phyloP scores from a whole-genome alignment of 2,888 invertebrate species.

The Clanis bilineata region DNA sequence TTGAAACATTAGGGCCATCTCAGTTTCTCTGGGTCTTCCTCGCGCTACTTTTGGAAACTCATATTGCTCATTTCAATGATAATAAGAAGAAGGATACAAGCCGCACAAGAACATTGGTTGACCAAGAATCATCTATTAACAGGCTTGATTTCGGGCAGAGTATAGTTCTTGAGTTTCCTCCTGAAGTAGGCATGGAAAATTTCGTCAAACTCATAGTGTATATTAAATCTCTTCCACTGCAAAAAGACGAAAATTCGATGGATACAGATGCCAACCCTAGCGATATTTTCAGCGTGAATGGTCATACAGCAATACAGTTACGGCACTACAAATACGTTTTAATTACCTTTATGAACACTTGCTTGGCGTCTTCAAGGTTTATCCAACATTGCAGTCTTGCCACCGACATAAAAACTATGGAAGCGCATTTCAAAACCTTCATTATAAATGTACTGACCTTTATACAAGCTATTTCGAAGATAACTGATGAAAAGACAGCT shows the following conservation, averaged over 20 bases:
- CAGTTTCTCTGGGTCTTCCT: conserved; percentile 88
- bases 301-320: conserved; percentile 87
- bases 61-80: conserved; percentile 82
- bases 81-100: conserved; percentile 63
- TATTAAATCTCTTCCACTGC: conserved; percentile 85
- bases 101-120: conserved; percentile 53
- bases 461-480: conserved; percentile 85
- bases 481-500: conserved; percentile 83
- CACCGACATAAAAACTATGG: conserved; percentile 74
- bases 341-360: conserved; percentile 87
- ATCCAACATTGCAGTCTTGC: conserved; percentile 84
- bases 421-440: conserved; percentile 85
- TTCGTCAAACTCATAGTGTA: conserved; percentile 86
- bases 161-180: conserved; percentile 85
- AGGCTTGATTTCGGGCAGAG: conserved; percentile 86
- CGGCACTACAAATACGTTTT: conserved; percentile 92
- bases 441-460: conserved; percentile 86
- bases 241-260: conserved; percentile 78
- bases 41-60: conserved; percentile 86
- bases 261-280: conserved; percentile 63
- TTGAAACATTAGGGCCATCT: conserved; percentile 86
- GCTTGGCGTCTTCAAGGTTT: conserved; percentile 86
- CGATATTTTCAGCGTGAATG: conserved; percentile 84
- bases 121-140: conserved; percentile 75
- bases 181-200: conserved; percentile 83